Base-by-base conservation (phyloP, 2,888 invertebrate species). In the Drosophila meridionalis region DNA sequence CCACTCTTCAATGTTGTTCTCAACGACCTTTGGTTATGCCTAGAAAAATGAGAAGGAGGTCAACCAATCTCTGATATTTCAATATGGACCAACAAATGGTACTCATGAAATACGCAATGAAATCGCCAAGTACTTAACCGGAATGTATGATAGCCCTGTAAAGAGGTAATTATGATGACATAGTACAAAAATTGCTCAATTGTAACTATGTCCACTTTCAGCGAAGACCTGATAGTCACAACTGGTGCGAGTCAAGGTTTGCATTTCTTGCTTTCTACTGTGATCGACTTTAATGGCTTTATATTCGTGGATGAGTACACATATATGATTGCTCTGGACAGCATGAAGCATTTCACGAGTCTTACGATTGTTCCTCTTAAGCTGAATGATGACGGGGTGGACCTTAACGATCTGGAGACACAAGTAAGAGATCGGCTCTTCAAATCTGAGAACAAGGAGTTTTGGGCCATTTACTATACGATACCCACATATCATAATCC, bases 301-400 rank as follows among this genome's bases (percentile, higher is more conserved):
- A 94, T 95, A 59, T 95, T 95, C 89, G 94, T 95, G 11, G 96
- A 96, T 83, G 95, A 95, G 89, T 94, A 94, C 14, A 95, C 95
- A 1, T 96, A 95, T 80, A 95, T 95, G 94, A 94, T 95, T 70
- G 95, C 95, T 3, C 89, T 95, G 32, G 94, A 94, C 43, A 91
- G 93, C 12, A 94, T 95, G 72, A 92, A 92, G 67, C 94, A 94
- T 76, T 95, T 95, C 78, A 93, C 94, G 9, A 91, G 93, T 2
- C 92, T 95, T 76, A 93, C 92, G 74, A 91, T 95, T 32, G 90
- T 95, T 36, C 92, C 94, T 93, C 94, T 95, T 12, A 94, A 94
- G 50, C 93, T 95, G 73, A 94, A 94, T 73, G 85, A 93, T 0
- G 93, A 94, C 76, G 94, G 94, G 0, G 93, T 95, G 3, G 94